These are phyloP conservation scores for Amiota communis DNA, from an alignment of 2,888 invertebrate species.

Conservation along the genomic window DNA sequence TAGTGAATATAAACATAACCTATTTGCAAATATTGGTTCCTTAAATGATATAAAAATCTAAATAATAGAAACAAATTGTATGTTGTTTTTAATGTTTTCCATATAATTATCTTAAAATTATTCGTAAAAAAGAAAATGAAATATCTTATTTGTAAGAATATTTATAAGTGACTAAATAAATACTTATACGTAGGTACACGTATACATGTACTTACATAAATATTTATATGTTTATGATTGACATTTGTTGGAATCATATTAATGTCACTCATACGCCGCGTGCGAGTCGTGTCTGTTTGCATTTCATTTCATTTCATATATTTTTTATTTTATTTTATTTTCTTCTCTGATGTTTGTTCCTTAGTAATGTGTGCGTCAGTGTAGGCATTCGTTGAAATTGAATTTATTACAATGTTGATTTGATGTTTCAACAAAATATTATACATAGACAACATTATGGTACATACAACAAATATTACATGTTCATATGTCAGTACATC, in stretches of 20 bases:
- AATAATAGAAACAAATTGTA: too few species aligned
- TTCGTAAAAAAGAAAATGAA: too few species aligned
- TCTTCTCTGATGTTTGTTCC: neutral
- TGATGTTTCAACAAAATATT: constrained; percentile 2
- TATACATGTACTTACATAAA: too few species aligned
- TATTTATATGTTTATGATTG: constrained; percentile 54
- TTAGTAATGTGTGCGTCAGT: neutral
- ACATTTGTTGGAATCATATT: constrained; percentile 65
- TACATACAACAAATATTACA: neutral
- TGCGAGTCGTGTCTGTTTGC: constrained; percentile 6
- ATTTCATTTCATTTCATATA: constrained; percentile 15
- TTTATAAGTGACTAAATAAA: too few species aligned
- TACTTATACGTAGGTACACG: too few species aligned
- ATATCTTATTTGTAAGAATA: too few species aligned
- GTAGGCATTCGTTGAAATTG: constrained; percentile 15
- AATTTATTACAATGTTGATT: constrained; percentile 23
- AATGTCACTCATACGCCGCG: constrained; percentile 62
- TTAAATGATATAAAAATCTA: neutral
- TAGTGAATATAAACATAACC: neutral
- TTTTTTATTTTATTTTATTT: neutral
- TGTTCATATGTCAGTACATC: constrained; percentile 6
- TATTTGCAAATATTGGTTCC: too few species aligned
- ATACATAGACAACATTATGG: too few species aligned
- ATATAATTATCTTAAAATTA: too few species aligned
- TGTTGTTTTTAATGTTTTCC: too few species aligned